Evolutionary conservation across 2,797 vertebrate genomes (phyloP), one percentile per base, ranked within the genome.

Genomic region (Psittacula echo): DNA sequence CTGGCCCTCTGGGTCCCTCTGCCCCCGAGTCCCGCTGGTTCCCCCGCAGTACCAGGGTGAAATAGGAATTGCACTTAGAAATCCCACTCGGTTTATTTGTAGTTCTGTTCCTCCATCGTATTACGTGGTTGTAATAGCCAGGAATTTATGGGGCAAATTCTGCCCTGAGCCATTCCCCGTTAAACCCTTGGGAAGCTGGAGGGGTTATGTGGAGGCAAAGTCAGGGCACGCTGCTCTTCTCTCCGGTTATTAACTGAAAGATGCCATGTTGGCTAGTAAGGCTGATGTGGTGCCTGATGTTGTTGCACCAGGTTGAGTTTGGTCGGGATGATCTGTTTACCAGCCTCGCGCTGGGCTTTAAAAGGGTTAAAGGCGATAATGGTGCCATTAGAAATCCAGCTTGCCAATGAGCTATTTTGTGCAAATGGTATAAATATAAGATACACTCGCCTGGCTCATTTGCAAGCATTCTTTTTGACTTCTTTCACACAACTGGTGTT

Each of bases 401-500:
- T 97, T 95, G 97, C 95, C 97, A 96, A 93, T 62, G 56, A 77
- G 78, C 90, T 95, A 72, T 96, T 96, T 95, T 97, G 94, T 85
- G 90, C 68, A 58, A 93, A 94, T 87, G 95, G 97, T 96, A 97
- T 97, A 96, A 97, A 97, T 96, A 96, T 95, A 93, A 97, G 94
- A 97, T 97, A 89, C 79, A 94, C 95, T 96, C 80, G 95, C 95
- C 97, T 98, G 98, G 97, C 97, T 98, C 97, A 92, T 98, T 98
- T 97, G 96, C 95, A 97, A 97, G 96, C 96, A 92, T 98, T 97
- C 96, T 97, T 98, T 98, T 93, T 97, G 93, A 98, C 97, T 98
- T 98, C 98, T 98, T 98, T 98, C 97, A 95, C 97, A 98, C 98
- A 98, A 99, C 98, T 98, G 98, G 98, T 98, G 98, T 98, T 98